Evolutionary conservation across 2,888 invertebrate species (phyloP).

Genomic region (Gonocerus acuteangulatus): DNA sequence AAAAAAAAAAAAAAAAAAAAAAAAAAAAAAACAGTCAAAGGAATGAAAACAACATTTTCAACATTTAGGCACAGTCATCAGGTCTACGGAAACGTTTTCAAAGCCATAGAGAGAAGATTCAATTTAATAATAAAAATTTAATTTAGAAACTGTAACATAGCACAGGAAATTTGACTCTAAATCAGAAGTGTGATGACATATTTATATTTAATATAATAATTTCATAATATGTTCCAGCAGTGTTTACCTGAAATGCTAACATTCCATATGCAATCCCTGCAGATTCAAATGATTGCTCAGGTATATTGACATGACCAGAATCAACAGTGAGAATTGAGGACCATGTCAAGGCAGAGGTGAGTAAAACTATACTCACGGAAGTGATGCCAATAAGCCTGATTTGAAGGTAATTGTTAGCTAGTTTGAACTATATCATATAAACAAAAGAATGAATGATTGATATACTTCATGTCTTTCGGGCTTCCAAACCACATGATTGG

Average conservation of each 20-base stretch:
- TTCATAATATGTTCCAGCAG: no score
- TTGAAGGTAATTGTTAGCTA: background rate
- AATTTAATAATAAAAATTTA: no score
- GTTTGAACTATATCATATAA: background rate
- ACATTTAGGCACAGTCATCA: no score
- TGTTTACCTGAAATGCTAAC: slow-evolving; percentile 44
- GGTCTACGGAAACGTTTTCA: no score
- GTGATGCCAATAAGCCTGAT: slow-evolving; percentile 46
- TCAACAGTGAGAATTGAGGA: slow-evolving; percentile 53
- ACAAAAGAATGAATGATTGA: slow-evolving; percentile 3
- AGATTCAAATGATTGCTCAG: slow-evolving; percentile 44
- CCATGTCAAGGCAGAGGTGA: slow-evolving; percentile 60
- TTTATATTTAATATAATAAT: no score
- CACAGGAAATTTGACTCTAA: no score
- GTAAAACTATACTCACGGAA: slow-evolving; percentile 57
- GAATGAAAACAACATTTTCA: no score
- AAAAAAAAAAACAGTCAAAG: no score
- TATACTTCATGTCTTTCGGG: slow-evolving; percentile 86
- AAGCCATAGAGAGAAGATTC: no score
- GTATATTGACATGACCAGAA: slow-evolving; percentile 41
- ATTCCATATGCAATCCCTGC: slow-evolving; percentile 45
- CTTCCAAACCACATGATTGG: slow-evolving; percentile 83
- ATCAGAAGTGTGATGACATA: no score
- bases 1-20: no score
- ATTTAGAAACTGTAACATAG: no score